These are phyloP conservation scores for Acanthurus leucopareius DNA, from an alignment of 2,797 vertebrate species.

Conservation along the genomic window DNA sequence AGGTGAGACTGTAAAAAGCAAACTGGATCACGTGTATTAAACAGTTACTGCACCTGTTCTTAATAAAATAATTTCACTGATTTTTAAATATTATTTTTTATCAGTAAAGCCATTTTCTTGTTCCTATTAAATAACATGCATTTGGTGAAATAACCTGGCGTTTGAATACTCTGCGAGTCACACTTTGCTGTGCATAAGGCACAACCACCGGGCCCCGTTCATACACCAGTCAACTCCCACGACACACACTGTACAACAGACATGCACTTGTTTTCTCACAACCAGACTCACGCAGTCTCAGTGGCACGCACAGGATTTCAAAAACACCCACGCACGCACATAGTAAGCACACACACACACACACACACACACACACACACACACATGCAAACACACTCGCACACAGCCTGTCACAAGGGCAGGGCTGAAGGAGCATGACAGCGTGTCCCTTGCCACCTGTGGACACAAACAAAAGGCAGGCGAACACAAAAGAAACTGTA, in stretches of 20 bases:
- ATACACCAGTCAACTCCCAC: conserved; percentile 53
- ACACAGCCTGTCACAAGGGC: conserved; percentile 50
- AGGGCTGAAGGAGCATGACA: conserved; percentile 75
- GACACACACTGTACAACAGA: conserved; percentile 52
- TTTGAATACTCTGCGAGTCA: conserved; percentile 1
- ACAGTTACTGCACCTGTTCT: not conserved
- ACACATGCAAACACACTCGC: conserved; percentile 7
- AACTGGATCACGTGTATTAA: not conserved
- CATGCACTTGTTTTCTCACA: conserved; percentile 73
- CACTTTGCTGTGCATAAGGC: conserved; percentile 15
- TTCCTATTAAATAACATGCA: not conserved
- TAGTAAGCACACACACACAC: conserved; percentile 6
- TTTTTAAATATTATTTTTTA: not conserved
- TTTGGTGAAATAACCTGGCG: not conserved
- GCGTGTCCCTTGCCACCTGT: conserved; percentile 71
- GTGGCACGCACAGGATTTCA: conserved; percentile 67
- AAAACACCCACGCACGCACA: conserved; percentile 39
- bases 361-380: conserved; percentile 14
- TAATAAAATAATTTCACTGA: not conserved
- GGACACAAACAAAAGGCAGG: conserved; percentile 74
- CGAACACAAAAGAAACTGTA: conserved; percentile 72
- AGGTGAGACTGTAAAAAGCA: conserved; percentile 63
- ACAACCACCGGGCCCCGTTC: conserved; percentile 36
- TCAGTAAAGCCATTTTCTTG: not conserved
- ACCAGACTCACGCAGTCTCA: conserved; percentile 58